Percentiles rank a stretch among this genome's conserved stretches.
Evolutionary conservation across 2,797 vertebrate species (phyloP).

Genomic region (Ficedula albicollis): DNA sequence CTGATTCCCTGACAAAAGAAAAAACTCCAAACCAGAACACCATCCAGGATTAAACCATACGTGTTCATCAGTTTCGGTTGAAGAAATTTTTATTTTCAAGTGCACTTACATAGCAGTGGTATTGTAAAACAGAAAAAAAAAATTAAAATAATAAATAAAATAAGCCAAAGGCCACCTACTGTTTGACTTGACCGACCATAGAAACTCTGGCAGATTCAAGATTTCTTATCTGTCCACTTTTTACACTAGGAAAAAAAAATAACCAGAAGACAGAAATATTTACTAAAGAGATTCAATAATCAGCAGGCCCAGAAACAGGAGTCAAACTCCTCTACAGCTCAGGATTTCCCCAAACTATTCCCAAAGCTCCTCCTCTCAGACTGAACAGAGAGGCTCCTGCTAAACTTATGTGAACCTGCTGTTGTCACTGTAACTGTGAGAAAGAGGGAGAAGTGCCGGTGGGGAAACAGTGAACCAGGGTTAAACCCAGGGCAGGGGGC

Average conservation of each 20-base stretch:
- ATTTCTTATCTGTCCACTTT: constrained; percentile 97
- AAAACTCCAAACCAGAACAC: background rate
- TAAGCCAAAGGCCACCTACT: constrained; percentile 64
- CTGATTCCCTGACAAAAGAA: background rate
- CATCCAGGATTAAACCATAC: background rate
- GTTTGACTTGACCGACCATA: constrained; percentile 97
- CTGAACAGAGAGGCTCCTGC: fast-evolving
- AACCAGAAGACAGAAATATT: background rate
- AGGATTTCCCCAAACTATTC: background rate
- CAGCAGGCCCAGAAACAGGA: background rate
- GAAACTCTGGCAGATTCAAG: constrained; percentile 94
- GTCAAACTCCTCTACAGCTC: background rate
- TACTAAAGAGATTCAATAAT: background rate
- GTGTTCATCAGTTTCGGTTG: background rate
- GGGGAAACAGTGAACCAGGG: background rate
- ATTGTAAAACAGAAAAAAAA: background rate
- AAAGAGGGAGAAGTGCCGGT: background rate
- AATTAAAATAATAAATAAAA: background rate
- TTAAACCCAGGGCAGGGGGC: background rate
- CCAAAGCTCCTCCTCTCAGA: background rate
- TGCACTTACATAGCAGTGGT: background rate
- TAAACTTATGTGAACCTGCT: fast-evolving
- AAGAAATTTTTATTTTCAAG: background rate
- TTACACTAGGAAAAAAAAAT: constrained; percentile 81
- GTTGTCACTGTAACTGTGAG: background rate